Evolutionary conservation across 2,888 invertebrate species (phyloP).

Genomic region (Meliscaeva auricollis): DNA sequence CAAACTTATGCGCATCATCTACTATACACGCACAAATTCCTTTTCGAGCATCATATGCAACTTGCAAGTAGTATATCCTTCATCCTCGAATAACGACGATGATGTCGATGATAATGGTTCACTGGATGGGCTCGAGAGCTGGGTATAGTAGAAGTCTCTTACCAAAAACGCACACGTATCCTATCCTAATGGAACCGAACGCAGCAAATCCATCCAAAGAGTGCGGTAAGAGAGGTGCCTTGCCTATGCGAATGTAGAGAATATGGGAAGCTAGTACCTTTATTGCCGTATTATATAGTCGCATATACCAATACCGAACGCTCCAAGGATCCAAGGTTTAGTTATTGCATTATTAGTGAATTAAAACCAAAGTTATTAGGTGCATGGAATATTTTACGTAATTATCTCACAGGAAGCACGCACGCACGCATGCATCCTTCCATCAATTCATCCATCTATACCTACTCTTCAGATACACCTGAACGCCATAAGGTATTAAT

Average conservation of each 20-base stretch:
- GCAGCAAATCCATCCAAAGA: conserved; percentile 62
- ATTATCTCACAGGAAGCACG: conserved; percentile 76
- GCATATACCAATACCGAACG: conserved; percentile 35
- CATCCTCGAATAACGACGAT: conserved; percentile 51
- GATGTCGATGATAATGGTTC: conserved; percentile 36
- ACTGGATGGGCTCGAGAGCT: conserved; percentile 23
- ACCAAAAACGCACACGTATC: conserved; percentile 56
- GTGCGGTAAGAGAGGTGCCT: conserved; percentile 1
- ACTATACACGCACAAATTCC: conserved; percentile 71
- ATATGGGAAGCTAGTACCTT: neutral
- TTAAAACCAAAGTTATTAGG: conserved; percentile 77
- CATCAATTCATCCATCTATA: conserved; percentile 63
- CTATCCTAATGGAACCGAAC: conserved; percentile 52
- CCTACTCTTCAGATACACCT: conserved; percentile 42
- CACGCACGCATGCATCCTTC: conserved; percentile 73
- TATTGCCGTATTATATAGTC: neutral
- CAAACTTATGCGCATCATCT: conserved; percentile 71
- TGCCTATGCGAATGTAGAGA: neutral
- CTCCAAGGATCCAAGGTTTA: conserved; percentile 69
- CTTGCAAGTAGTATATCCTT: conserved; percentile 46
- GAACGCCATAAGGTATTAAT: conserved; percentile 71
- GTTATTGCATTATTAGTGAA: conserved; percentile 76
- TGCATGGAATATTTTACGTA: conserved; percentile 76
- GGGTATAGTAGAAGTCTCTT: conserved; percentile 31
- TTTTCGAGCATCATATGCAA: conserved; percentile 49